Evolutionary conservation across 2,113 vertebrate species (phyloP), one percentile per base, ranked within the genome.

Genomic region (Chrysochloris asiatica): DNA sequence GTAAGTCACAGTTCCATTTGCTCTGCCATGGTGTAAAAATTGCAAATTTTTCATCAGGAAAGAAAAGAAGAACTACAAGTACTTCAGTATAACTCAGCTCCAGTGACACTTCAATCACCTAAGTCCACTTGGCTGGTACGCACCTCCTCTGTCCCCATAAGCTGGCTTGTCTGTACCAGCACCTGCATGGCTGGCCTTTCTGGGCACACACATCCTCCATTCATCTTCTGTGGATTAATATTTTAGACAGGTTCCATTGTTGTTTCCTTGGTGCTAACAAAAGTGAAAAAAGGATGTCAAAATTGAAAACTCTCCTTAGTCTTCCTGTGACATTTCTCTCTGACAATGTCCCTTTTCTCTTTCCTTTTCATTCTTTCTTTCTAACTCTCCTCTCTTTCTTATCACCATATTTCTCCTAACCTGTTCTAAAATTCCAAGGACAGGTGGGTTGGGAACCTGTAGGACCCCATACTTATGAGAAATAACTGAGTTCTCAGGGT

Each of bases 11-110:
- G 80, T 81, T 59, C 72, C 83, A 24, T 84, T 91, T 86, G 65
- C 87, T 87, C 89, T 50, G 59, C 86, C 63, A 76, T 22, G 8
- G 59, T 26, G 52, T 72, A 80, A 93, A 94, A 90, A 30, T 48
- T 26, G 41, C 86, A 86, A 41, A 77, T 72, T 90, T 93, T 83
- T 92, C 91, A 90, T 81, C 69, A 86, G 30, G 79, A 88, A 91
- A 93, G 48, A 88, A 75, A 89, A 82, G 75, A 86, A 83, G 81
- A 89, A n/a, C 61, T 36, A 1, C n/a, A 54, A 82, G 30, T 0
- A 7, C 41, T 38, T 91, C 7, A 5, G 26, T 72, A 4, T 73
- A 81, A 47, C 61, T 89, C 86, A 52, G 77, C 36, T 22, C 79
- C 63, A 38, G 26, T 2, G 88, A 82, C 56, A 26, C n/a, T 19